These are phyloP conservation scores for Simalia tracyae DNA, from an alignment of 2,797 vertebrate species.

Conservation along the genomic window DNA sequence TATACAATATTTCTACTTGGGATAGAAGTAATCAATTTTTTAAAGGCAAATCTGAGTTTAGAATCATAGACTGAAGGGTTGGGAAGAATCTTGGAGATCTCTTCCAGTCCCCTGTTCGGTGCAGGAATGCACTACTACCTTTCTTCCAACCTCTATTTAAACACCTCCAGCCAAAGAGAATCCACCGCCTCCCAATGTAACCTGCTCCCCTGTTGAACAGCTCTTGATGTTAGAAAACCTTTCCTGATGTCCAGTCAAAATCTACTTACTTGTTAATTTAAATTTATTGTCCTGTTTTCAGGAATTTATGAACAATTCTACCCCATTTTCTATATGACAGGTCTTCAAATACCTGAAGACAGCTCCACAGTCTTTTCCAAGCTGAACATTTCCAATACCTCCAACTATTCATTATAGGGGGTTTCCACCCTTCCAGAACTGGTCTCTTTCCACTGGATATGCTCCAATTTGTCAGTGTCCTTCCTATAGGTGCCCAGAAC, in stretches of 20 bases:
- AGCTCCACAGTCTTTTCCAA: neutral
- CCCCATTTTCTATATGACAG: neutral
- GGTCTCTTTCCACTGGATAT: neutral
- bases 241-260: neutral
- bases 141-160: neutral
- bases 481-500: neutral
- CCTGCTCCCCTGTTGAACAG: neutral
- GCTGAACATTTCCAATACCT: neutral
- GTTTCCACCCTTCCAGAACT: neutral
- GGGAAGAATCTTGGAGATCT: neutral
- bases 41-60: slow-evolving; percentile 34
- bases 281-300: neutral
- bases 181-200: neutral
- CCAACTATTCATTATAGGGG: neutral
- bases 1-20: slow-evolving; percentile 27
- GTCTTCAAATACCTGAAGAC: neutral
- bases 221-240: neutral
- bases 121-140: neutral
- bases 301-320: neutral
- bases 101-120: neutral
- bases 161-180: neutral
- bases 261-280: neutral
- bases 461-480: neutral
- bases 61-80: neutral
- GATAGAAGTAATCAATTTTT: slow-evolving; percentile 27